Conservation (phyloP, 2,797 vertebrate genomes). For the Nyctibius grandis region DNA sequence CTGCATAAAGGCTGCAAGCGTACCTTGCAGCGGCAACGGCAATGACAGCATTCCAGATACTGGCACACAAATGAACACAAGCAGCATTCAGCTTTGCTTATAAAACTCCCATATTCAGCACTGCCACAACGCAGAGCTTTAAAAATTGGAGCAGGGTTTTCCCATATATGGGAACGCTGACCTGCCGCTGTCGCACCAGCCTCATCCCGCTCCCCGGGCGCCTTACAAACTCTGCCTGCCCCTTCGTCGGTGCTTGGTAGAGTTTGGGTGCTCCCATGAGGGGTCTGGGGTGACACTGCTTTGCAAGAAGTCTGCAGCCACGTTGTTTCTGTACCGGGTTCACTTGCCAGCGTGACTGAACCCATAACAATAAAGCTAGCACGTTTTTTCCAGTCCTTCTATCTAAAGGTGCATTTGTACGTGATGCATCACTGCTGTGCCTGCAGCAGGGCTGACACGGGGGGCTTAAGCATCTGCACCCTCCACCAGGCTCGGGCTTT, state of each 20-base stretch:
- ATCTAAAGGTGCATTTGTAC: background rate
- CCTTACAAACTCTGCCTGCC: background rate
- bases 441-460: background rate
- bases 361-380: rapidly evolving
- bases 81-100: conserved; percentile 9
- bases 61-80: background rate
- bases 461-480: background rate
- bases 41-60: background rate
- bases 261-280: background rate
- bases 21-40: background rate
- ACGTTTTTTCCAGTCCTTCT: background rate
- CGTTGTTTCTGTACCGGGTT: background rate
- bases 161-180: conserved; percentile 44
- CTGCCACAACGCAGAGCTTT: conserved; percentile 9
- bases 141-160: conserved; percentile 45
- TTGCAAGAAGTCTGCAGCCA: background rate
- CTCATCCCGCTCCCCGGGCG: background rate
- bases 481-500: background rate
- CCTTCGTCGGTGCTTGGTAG: rapidly evolving
- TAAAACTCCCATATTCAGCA: conserved; percentile 41
- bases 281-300: background rate
- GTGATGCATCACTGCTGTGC: rapidly evolving
- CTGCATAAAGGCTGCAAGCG: background rate
- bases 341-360: background rate
- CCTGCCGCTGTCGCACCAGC: background rate